A percentile compares a stretch with the other conserved stretches of the same genome.
Evolutionary conservation across 1,140 invertebrate genomes (phyloP).

Genomic region (Cyrtorhinus lividipennis): DNA sequence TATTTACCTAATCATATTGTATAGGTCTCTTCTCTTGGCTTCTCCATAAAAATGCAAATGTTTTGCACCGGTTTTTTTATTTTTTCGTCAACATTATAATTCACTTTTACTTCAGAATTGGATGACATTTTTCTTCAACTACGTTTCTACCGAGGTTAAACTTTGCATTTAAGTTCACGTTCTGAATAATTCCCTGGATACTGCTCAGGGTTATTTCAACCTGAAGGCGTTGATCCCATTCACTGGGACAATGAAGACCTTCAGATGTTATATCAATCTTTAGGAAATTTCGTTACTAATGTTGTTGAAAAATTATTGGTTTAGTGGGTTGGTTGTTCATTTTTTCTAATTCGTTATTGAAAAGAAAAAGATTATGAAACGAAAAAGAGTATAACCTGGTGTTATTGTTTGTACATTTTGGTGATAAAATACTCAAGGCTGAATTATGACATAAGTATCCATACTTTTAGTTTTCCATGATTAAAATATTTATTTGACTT

Average conservation of each 20-base stretch:
- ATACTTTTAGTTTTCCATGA: neutral
- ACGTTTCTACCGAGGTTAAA: neutral
- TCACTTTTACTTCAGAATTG: neutral
- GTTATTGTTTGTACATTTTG: neutral
- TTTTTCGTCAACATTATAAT: too few species aligned
- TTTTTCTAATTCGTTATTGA: neutral
- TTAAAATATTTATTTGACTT: neutral
- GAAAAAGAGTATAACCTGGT: neutral
- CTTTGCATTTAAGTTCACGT: neutral
- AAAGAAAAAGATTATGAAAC: neutral
- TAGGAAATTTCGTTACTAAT: conserved; percentile 4
- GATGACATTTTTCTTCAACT: neutral
- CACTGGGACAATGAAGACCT: neutral
- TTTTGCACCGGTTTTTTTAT: too few species aligned
- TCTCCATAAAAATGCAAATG: too few species aligned
- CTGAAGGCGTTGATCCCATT: neutral
- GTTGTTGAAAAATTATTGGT: conserved; percentile 1
- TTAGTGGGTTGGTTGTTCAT: conserved; percentile 5
- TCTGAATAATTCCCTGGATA: neutral
- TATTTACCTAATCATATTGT: too few species aligned
- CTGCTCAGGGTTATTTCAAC: neutral
- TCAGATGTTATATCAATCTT: neutral
- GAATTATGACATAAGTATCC: neutral
- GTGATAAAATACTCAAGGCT: conserved; percentile 9
- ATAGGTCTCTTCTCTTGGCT: too few species aligned